Percentiles rank a stretch among this genome's conserved stretches.
Evolutionary conservation across 1,140 invertebrate genomes (phyloP).

Genomic region (Mycetomoellerius zeteki): DNA sequence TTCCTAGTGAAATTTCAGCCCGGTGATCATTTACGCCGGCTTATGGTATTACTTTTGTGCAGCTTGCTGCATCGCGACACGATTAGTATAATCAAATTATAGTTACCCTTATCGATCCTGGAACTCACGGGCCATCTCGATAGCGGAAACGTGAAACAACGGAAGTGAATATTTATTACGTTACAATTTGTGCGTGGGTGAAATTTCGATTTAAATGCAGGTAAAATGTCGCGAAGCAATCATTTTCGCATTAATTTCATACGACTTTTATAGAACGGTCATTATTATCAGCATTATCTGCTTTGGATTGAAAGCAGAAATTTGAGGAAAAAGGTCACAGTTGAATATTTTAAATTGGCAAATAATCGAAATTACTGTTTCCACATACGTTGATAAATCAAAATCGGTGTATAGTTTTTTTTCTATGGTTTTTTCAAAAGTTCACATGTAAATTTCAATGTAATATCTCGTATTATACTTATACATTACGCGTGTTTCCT

Average conservation of each 20-base stretch:
- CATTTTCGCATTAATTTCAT: slow-evolving; percentile 14
- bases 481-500: background rate
- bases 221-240: slow-evolving; percentile 3
- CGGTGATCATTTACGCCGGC: background rate
- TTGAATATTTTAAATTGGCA: slow-evolving; percentile 22
- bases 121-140: background rate
- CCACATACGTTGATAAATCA: slow-evolving; percentile 5
- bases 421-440: background rate
- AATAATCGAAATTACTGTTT: slow-evolving; percentile 24
- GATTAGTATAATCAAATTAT: slow-evolving; percentile 40
- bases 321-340: background rate
- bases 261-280: background rate
- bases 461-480: background rate
- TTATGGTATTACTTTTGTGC: slow-evolving; percentile 15
- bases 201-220: background rate
- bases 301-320: background rate
- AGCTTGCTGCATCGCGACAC: background rate
- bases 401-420: background rate
- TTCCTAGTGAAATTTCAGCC: slow-evolving; percentile 16
- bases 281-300: background rate
- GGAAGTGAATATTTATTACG: background rate
- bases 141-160: background rate
- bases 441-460: background rate
- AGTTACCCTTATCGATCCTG: background rate
- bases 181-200: background rate